Percentiles rank a stretch among this genome's conserved stretches.
Evolutionary conservation across 1,140 invertebrate species (phyloP).

Genomic region (Danaus melanippus): DNA sequence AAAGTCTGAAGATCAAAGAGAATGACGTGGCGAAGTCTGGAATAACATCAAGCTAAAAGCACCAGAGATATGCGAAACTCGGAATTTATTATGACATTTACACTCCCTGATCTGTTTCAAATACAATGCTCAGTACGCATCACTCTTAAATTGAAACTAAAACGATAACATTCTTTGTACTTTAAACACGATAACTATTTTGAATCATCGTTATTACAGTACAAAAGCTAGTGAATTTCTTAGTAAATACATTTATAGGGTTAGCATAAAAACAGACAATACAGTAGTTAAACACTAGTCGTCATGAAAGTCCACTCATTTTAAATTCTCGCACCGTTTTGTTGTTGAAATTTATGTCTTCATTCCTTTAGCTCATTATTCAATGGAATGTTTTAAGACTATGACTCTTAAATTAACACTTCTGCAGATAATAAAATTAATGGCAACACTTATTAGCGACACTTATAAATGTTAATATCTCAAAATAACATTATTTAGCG

Average conservation of each 20-base stretch:
- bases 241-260: constrained; percentile 29
- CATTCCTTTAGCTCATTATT: constrained; percentile 15
- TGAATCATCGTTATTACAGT: constrained; percentile 9
- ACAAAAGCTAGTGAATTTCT: constrained; percentile 12
- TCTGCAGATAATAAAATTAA: constrained; percentile 13
- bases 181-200: constrained; percentile 16
- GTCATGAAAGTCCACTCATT: constrained; percentile 9
- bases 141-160: constrained; percentile 12
- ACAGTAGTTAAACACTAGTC: constrained; percentile 26
- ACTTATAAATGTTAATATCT: constrained; percentile 17
- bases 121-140: constrained; percentile 26
- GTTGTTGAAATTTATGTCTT: constrained; percentile 17
- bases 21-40: constrained; percentile 52
- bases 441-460: constrained; percentile 13
- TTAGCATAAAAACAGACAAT: constrained; percentile 43
- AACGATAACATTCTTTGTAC: constrained; percentile 17
- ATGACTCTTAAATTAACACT: constrained; percentile 17
- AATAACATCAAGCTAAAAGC: constrained; percentile 53
- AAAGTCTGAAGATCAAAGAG: constrained; percentile 65
- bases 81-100: constrained; percentile 31
- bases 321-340: constrained; percentile 10
- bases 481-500: constrained; percentile 17
- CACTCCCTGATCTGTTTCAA: constrained; percentile 18
- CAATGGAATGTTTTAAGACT: constrained; percentile 16
- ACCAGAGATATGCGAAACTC: constrained; percentile 34